phyloP scores from a whole-genome alignment of 2,797 vertebrate species.

The Cephalopachus bancanus region DNA sequence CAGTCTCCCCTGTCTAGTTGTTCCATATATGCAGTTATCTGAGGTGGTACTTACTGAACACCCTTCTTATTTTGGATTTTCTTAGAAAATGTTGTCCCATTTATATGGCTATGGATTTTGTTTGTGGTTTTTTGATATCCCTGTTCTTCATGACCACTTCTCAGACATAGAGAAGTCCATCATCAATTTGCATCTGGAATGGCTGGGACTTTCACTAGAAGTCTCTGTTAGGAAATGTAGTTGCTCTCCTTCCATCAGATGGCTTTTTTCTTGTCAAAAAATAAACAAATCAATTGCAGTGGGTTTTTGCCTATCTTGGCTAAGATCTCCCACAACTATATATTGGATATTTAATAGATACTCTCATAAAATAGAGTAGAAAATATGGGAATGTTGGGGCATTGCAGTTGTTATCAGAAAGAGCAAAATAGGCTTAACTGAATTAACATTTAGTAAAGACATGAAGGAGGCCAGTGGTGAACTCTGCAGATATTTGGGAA shows the following conservation, averaged over 20 bases:
- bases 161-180: background rate
- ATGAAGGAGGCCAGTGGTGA: background rate
- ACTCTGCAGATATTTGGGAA: background rate
- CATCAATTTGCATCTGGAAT: background rate
- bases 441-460: background rate
- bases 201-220: background rate
- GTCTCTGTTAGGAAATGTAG: background rate
- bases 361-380: background rate
- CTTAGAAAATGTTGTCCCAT: background rate
- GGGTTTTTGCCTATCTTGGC: background rate
- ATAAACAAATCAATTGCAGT: background rate
- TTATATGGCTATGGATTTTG: background rate
- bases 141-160: background rate
- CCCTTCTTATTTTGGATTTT: background rate
- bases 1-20: background rate
- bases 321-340: background rate
- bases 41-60: background rate
- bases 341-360: background rate
- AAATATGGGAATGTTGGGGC: background rate
- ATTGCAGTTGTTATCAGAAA: background rate
- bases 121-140: background rate
- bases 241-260: background rate
- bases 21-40: background rate
- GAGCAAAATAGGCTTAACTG: background rate
- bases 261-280: background rate